phyloP scores from a whole-genome alignment of 2,797 vertebrate genomes.

The Coregonus suidteri region DNA sequence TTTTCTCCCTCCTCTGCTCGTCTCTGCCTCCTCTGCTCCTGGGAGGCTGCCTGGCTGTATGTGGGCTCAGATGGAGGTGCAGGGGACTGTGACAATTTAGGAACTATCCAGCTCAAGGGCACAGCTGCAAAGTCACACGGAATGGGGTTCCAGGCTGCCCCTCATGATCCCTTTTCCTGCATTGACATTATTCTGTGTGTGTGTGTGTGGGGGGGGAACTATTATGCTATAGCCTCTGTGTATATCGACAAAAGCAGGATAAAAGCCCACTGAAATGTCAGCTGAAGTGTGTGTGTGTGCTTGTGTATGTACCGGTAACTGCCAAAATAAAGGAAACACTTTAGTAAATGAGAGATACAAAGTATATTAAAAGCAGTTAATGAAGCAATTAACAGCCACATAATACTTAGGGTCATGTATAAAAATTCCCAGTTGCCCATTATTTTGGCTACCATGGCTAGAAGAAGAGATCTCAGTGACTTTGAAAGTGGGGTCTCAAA shows the following conservation, averaged over 20 bases:
- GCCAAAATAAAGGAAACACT: too few relatives aligned
- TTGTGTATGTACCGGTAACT: neutral
- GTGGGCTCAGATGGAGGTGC: slow-evolving; percentile 5
- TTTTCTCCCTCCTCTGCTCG: neutral
- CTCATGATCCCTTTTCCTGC: neutral
- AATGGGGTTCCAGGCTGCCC: neutral
- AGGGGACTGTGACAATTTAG: neutral
- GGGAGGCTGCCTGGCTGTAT: neutral
- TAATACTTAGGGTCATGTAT: too few relatives aligned
- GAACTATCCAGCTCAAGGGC: neutral
- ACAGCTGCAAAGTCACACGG: neutral
- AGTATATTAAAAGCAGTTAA: too few relatives aligned
- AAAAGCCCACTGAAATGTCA: neutral
- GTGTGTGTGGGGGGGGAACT: neutral
- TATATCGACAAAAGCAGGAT: neutral
- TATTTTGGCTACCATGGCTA: too few relatives aligned
- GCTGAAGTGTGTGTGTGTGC: neutral
- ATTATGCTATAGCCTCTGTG: too few relatives aligned
- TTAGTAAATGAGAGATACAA: too few relatives aligned
- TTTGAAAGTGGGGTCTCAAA: too few relatives aligned
- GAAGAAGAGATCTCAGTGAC: too few relatives aligned
- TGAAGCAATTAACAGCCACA: too few relatives aligned
- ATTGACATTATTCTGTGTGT: neutral
- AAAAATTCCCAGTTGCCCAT: too few relatives aligned
- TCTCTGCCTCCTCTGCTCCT: neutral